Evolutionary conservation across 2,797 vertebrate species (phyloP), one percentile per base, ranked within the genome.

Genomic region (Pterois miles): DNA sequence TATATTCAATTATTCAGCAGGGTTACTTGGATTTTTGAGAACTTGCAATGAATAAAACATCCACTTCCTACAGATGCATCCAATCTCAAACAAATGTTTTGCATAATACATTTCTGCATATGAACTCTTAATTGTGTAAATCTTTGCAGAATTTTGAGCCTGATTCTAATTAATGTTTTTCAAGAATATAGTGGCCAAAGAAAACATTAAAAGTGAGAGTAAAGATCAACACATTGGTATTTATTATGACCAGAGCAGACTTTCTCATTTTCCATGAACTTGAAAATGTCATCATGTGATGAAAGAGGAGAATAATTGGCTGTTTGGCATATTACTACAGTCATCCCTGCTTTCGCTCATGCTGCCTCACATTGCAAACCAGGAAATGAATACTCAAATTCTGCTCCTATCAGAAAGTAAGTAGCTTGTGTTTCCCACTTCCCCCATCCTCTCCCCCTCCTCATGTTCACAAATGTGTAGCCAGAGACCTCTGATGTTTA

Each of bases 1-100:
- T 74, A 70, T 60, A 29, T 65, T 91, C 6, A 85, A 91, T 88
- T 85, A 91, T 93, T 93, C 40, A 90, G 56, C 58, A 78, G 73
- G 69, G 86, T 87, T 89, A 84, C 78, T 88, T 78, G 36, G 70
- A 76, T 87, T 89, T 88, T 83, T 78, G 27, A 89, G 73, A 89
- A 89, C 27, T 71, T 72, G 43, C 31, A 48, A 86, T 91, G 72
- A 90, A 92, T 90, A 87, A 92, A 90, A 89, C 73, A 93, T 89
- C 43, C 3, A 58, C 70, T 70, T 86, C 46, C 50, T n/a, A 79
- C 77, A 69, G 54, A 78, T 69, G 66, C 48, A 18, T 73, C 60
- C 57, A 65, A 85, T 81, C 76, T 71, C 36, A 64, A 80, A 78
- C 38, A 79, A 58, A 58, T 43, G 60, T 84, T 75, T 29, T 2